Base-by-base conservation (phyloP, 2,113 vertebrate species). In the Dinomys branickii region DNA sequence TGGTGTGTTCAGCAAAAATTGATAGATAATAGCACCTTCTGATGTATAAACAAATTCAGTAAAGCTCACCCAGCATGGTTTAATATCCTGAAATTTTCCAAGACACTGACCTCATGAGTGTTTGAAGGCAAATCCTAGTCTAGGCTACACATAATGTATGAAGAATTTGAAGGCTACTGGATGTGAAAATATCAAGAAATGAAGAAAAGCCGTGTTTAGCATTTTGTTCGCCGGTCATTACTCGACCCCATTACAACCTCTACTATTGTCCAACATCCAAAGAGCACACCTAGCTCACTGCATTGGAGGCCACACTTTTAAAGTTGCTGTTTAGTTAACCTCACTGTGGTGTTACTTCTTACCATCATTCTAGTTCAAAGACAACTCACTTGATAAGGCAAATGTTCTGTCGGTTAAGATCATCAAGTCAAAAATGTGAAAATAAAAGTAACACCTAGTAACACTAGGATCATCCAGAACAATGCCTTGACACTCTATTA, bases 121-220 rank as follows among this genome's bases (percentile, higher is more conserved):
- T n/a, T 50, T 61, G 1, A 95, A 89, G 38, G 33, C 30, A 83
- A 82, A 41, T 8, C 20, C 1, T 69, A 22, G 7, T n/a, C 56
- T 85, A 67, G 38, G 17, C 75, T n/a, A 20, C 69, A 38, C 24
- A 19, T n/a, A 50, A n/a, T 30, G 20, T 28, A 58, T 61, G 44
- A 92, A 24, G 41, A 85, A 50, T 26, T 28, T n/a, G 44, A 82
- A 61, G 24, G 81, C n/a, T 80, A 28, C 4, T 30, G 16, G 26
- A 88, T 63, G 13, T 50, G 3, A 88, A 87, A 88, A 78, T 77
- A 44, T 38, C 52, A 95, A 91, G 58, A 81, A 89, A 86, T 65
- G 38, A 95, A 73, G 28, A 52, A 58, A 75, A 93, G 65, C 59
- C 2, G 28, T 56, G n/a, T 20, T 56, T 56, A 56, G 24, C 33